Base-by-base conservation (phyloP, 30 jellyfish, hydroid and myxozoan genomes). In the Aurelia sp. region DNA sequence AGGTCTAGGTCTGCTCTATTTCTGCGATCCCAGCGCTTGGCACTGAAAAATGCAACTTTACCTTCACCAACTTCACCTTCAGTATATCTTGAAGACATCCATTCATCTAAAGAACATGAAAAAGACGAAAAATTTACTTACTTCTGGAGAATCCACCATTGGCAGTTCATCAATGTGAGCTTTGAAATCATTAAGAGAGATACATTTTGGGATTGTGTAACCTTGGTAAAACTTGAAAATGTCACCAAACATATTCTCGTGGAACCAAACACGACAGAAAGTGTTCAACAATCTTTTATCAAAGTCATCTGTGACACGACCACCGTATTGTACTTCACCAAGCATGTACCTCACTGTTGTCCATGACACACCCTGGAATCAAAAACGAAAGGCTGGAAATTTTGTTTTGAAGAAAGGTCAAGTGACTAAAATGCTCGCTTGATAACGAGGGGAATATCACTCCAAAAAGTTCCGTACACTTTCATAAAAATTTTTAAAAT, bases 251-350 rank as follows among this genome's bases (percentile, higher is more conserved):
- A 91, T 84, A 16, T 77, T 72, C 72, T 91, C 98, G 64, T 76
- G 84, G 87, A 91, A 91, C 98, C 98, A 91, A 38, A 78, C 96
- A 13, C 88, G 82, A 55, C 95, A 80, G 79, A 91, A 91, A 13
- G 98, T 91, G 44, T 85, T 91, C 44, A 91, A 80, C 63, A 91
- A 70, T 31, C 98, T 73, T 63, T 91, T 91, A 74, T 91, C 98
- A 63, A 68, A 86, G 57, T 85, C 96, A 76, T 91, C 98, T 5
- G 98, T 91, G 47, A 91, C 98, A 12, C 98, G 90, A 16, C 98
- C 98, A 16, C 98, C 98, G 69, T 91, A 91, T 50, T 91, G 96
- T 4, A 91, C 98, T 73, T 91, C 98, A 35, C 98, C 96, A 3
- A 91, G 93, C 98, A 91, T 91, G 83, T 91, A 91, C 20, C 98